Percentiles rank a stretch among this genome's conserved stretches.
These are phyloP conservation scores for Scylla paramamosain DNA, from an alignment of 1,140 invertebrate genomes.

Conservation along the genomic window DNA sequence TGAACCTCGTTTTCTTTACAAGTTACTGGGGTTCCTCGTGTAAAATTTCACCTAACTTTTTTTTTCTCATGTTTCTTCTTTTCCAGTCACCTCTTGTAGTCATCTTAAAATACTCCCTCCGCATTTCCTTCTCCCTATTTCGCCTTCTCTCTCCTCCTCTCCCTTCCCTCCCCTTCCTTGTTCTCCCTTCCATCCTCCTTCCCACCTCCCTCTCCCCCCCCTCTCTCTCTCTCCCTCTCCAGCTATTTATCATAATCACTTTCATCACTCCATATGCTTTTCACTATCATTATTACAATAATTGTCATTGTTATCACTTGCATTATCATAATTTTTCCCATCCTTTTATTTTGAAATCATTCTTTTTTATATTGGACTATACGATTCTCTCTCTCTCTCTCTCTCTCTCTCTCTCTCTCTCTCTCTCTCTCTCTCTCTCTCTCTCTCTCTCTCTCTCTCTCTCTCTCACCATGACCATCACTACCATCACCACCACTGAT, in stretches of 20 bases:
- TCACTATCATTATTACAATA: background rate
- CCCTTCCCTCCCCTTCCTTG: background rate
- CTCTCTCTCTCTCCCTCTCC: background rate
- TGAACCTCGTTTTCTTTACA: no score
- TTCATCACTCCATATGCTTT: background rate
- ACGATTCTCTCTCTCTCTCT: background rate
- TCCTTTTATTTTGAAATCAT: background rate
- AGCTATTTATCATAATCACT: background rate
- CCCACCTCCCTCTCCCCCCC: background rate
- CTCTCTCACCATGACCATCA: background rate
- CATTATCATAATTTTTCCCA: background rate
- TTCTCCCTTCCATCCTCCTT: background rate
- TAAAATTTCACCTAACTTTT: no score
- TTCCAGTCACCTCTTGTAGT: background rate
- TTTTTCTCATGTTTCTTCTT: background rate
- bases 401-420: background rate
- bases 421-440: conserved; percentile 7
- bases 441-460: background rate
- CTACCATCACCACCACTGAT: background rate
- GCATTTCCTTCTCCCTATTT: background rate
- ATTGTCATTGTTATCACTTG: background rate
- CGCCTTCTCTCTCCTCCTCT: background rate
- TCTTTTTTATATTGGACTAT: background rate
- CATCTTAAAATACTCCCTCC: background rate
- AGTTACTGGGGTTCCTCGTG: no score